These are phyloP conservation scores for Stegophylla sp. DNA, from an alignment of 2,888 invertebrate species.

Conservation along the genomic window DNA sequence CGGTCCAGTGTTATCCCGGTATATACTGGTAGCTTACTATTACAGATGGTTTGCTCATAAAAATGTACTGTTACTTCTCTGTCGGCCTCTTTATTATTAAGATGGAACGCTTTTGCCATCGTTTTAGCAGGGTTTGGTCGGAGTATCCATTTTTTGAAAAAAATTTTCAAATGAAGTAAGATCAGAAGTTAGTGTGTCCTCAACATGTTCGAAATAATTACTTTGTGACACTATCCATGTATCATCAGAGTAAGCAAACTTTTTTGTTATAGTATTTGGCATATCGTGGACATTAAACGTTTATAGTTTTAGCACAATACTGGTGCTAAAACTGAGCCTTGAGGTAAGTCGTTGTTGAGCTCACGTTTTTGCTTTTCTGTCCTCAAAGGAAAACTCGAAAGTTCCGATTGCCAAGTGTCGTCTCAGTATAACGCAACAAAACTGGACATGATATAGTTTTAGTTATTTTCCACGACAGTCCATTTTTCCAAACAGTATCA, in stretches of 20 bases:
- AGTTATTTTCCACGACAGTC: slow-evolving; percentile 20
- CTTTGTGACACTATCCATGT: slow-evolving; percentile 8
- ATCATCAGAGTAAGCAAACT: slow-evolving; percentile 12
- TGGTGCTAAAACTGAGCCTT: slow-evolving; percentile 20
- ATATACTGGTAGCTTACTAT: slow-evolving; percentile 4
- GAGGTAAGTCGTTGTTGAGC: slow-evolving; percentile 8
- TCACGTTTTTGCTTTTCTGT: background rate
- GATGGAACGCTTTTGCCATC: background rate
- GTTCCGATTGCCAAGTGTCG: background rate
- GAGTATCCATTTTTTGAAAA: background rate
- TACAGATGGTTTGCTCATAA: slow-evolving; percentile 2
- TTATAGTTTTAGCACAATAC: too few relatives aligned
- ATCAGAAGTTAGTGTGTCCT: background rate
- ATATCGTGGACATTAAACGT: slow-evolving; percentile 11
- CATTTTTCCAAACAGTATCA: slow-evolving; percentile 10
- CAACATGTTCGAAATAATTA: slow-evolving; percentile 1
- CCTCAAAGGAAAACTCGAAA: background rate
- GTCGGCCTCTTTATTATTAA: background rate
- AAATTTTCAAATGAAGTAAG: background rate
- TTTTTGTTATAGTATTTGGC: slow-evolving; percentile 4
- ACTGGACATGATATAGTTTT: slow-evolving; percentile 9
- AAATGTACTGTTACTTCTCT: background rate
- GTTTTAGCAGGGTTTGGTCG: background rate
- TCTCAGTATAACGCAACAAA: background rate
- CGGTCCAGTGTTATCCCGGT: slow-evolving; percentile 16